Conservation (phyloP, 2,113 vertebrate genomes). For the Zeus faber region DNA sequence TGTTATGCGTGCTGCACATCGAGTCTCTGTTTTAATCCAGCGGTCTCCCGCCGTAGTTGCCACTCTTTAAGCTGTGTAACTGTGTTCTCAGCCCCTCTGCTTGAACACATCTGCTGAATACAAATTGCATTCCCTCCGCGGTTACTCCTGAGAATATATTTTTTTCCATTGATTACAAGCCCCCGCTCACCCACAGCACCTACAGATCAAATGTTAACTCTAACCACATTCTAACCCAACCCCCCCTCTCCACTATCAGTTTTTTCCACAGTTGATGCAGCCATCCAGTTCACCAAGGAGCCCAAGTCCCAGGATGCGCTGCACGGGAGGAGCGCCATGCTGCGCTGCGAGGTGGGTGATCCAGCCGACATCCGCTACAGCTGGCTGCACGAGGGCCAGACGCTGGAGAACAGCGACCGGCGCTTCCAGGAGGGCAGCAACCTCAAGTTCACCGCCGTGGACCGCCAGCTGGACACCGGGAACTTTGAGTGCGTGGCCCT, state of each 20-base stretch:
- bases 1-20: conserved; percentile 22
- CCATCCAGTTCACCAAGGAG: conserved; percentile 88
- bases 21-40: background rate
- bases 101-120: too few species aligned
- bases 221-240: conserved; percentile 37
- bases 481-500: conserved; percentile 85
- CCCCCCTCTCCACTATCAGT: conserved; percentile 43
- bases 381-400: conserved; percentile 82
- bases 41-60: background rate
- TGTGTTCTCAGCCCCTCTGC: too few species aligned
- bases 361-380: conserved; percentile 60
- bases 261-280: conserved; percentile 59
- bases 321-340: conserved; percentile 92
- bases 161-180: too few species aligned
- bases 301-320: conserved; percentile 94
- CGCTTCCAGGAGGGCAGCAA: conserved; percentile 89
- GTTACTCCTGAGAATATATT: too few species aligned
- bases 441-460: conserved; percentile 87
- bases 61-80: too few species aligned
- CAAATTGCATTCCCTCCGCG: too few species aligned
- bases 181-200: conserved; percentile 41
- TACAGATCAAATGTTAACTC: conserved; percentile 48
- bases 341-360: conserved; percentile 89
- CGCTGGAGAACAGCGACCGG: conserved; percentile 73
- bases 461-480: conserved; percentile 82